A percentile compares a stretch with the other conserved stretches of the same genome.
phyloP scores from a whole-genome alignment of 2,888 invertebrate species.

The Sinhomidia bicolor region DNA sequence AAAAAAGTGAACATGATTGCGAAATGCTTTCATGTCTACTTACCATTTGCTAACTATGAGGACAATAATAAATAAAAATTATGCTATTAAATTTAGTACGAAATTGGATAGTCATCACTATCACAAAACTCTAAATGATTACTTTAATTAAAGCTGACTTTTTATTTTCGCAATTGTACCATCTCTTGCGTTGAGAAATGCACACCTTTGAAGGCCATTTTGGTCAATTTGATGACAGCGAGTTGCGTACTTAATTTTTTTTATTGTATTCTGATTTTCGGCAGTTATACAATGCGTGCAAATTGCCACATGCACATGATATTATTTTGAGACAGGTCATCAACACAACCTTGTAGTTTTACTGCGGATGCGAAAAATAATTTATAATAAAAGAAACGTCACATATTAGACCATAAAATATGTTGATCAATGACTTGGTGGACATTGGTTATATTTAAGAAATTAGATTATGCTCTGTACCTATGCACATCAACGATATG shows the following conservation, averaged over 20 bases:
- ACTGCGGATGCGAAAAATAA: background rate
- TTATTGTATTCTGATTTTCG: background rate
- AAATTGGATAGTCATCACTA: background rate
- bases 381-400: background rate
- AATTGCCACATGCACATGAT: background rate
- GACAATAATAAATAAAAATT: background rate
- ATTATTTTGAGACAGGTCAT: background rate
- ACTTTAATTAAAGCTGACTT: background rate
- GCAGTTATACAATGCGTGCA: background rate
- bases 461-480: too few species aligned
- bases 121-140: background rate
- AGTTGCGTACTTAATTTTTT: background rate
- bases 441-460: too few species aligned
- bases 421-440: too few species aligned
- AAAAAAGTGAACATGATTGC: background rate
- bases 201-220: background rate
- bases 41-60: constrained; percentile 5
- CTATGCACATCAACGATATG: too few species aligned
- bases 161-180: background rate
- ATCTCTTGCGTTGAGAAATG: background rate
- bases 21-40: background rate
- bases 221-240: background rate
- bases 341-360: constrained; percentile 29
- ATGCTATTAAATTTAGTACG: constrained; percentile 19
- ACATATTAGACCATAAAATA: background rate